Evolutionary conservation across 2,888 invertebrate species (phyloP).

Genomic region (Bellardia pandia): DNA sequence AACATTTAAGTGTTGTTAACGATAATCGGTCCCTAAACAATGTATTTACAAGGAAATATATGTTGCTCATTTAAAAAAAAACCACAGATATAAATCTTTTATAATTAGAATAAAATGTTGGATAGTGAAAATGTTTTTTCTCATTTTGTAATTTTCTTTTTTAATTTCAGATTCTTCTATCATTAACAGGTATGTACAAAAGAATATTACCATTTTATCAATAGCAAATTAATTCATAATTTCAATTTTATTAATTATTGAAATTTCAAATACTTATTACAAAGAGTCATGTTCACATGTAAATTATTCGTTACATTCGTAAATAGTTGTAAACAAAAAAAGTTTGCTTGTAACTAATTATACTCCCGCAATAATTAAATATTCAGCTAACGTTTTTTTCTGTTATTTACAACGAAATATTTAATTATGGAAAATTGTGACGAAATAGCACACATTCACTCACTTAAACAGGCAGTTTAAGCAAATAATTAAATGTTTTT

Average conservation of each 20-base stretch:
- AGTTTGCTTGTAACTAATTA: constrained; percentile 33
- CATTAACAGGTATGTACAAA: no score
- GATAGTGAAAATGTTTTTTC: no score
- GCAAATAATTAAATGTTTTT: not conserved
- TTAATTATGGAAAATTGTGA: constrained; percentile 45
- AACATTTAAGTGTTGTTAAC: no score
- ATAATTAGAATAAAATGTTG: no score
- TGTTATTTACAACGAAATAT: constrained; percentile 20
- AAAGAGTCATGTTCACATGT: constrained; percentile 18
- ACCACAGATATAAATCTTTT: no score
- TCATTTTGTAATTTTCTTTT: no score
- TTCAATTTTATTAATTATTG: constrained; percentile 1
- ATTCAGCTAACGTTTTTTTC: constrained; percentile 55
- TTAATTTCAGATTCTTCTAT: no score
- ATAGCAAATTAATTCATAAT: constrained; percentile 1
- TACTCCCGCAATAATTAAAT: constrained; percentile 41
- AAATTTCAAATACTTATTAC: not conserved
- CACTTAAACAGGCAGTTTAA: not conserved
- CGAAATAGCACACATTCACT: constrained; percentile 20
- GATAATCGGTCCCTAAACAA: no score
- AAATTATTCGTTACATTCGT: constrained; percentile 47
- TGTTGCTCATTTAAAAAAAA: no score
- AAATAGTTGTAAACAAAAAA: constrained; percentile 35
- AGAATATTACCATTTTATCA: not conserved
- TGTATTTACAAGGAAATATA: no score